A percentile compares a stretch with the other conserved stretches of the same genome.
Conservation (phyloP, 2,113 vertebrate genomes). For the Anoura caudifer region DNA sequence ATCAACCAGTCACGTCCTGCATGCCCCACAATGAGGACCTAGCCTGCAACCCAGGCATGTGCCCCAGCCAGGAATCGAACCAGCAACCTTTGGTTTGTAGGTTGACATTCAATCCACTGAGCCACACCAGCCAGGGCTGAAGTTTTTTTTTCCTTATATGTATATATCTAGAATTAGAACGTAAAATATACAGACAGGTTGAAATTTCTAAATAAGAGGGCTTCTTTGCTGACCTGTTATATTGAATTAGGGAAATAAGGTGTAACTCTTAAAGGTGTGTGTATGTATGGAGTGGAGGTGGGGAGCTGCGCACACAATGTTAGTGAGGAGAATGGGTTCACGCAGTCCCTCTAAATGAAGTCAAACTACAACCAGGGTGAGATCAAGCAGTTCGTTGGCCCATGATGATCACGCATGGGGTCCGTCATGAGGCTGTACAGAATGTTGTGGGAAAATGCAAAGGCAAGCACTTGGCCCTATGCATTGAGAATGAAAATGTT, state of each 20-base stretch:
- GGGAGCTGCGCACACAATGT: not conserved
- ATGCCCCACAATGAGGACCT: no score
- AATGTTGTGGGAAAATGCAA: not conserved
- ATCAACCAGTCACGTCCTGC: no score
- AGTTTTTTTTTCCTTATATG: not conserved
- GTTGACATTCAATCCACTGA: no score
- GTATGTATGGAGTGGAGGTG: rapidly evolving
- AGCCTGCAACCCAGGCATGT: no score
- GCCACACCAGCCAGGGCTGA: no score
- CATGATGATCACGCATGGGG: not conserved
- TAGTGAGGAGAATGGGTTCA: not conserved
- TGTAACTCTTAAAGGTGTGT: not conserved
- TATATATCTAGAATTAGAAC: not conserved
- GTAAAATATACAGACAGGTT: not conserved
- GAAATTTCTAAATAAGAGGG: not conserved
- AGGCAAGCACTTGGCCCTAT: not conserved
- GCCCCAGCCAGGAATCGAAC: no score
- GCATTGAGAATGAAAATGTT: not conserved
- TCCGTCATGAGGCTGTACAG: not conserved
- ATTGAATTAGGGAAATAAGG: not conserved
- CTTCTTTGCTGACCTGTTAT: not conserved
- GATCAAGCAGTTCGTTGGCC: not conserved
- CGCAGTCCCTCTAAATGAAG: not conserved
- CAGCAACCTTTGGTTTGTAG: no score
- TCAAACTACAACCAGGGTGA: not conserved